Evolutionary conservation across 1,140 invertebrate genomes (phyloP).

Genomic region (Stratiolaelaps scimitus): DNA sequence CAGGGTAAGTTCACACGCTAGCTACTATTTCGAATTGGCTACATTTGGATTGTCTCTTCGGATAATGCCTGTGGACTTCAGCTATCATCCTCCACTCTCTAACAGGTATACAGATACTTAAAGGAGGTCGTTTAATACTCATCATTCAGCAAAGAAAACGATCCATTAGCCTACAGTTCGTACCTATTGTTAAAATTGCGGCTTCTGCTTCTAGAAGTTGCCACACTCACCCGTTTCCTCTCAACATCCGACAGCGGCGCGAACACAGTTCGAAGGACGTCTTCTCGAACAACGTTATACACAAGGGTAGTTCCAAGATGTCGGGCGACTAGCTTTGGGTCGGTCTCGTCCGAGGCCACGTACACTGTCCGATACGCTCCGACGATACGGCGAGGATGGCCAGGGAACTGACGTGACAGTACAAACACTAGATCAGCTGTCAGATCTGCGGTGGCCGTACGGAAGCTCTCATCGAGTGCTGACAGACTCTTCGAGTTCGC

Average conservation of each 20-base stretch:
- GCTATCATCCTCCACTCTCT: no score
- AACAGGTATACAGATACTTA: no score
- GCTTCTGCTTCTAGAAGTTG: no score
- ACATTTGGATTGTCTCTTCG: no score
- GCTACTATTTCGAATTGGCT: no score
- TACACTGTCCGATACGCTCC: constrained; percentile 3
- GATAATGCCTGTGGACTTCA: no score
- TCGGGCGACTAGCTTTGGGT: not conserved
- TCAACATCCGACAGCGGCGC: not conserved
- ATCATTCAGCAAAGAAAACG: no score
- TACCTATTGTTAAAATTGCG: no score
- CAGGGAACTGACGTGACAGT: not conserved
- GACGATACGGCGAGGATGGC: not conserved
- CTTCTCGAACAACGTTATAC: constrained; percentile 23
- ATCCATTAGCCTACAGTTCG: no score
- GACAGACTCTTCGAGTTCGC: constrained; percentile 24
- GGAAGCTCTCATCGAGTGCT: constrained; percentile 12
- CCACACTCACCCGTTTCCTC: constrained; percentile 8
- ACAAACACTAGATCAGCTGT: constrained; percentile 7
- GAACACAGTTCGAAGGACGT: constrained; percentile 6
- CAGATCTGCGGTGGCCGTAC: not conserved
- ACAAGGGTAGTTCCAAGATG: not conserved
- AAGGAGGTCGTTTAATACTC: no score
- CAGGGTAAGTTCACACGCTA: no score
- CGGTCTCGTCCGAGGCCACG: not conserved